phyloP scores from a whole-genome alignment of 1,140 invertebrate genomes.

The Chironomus striatipennis region DNA sequence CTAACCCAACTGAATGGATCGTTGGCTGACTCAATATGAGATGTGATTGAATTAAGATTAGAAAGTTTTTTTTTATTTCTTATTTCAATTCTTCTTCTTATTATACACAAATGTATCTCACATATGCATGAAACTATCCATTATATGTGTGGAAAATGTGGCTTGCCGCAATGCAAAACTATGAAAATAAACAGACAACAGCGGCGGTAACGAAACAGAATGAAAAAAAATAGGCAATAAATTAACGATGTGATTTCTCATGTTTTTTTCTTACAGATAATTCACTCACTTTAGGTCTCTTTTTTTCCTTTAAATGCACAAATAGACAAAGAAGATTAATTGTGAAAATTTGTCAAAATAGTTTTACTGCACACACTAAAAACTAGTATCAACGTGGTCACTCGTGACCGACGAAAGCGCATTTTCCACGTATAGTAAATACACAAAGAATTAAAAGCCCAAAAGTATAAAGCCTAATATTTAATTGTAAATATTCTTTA shows the following conservation, averaged over 20 bases:
- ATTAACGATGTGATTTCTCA: neutral
- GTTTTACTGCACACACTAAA: neutral
- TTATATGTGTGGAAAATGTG: neutral
- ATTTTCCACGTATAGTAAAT: no score
- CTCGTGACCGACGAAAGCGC: no score
- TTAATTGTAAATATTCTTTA: no score
- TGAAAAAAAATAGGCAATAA: neutral
- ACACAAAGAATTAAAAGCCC: no score
- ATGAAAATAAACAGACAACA: no score
- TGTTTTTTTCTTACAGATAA: no score
- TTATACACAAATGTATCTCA: slow-evolving; percentile 13
- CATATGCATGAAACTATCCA: slow-evolving; percentile 8
- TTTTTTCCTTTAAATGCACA: neutral
- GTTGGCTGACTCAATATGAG: slow-evolving; percentile 6
- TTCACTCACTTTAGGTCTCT: neutral
- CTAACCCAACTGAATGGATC: neutral
- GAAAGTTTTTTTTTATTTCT: neutral
- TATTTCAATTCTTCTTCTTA: no score
- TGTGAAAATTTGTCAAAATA: slow-evolving; percentile 14
- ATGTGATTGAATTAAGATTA: slow-evolving; percentile 9
- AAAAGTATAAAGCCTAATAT: no score
- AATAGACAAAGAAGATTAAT: neutral
- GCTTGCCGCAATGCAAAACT: no score
- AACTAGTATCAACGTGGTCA: no score
- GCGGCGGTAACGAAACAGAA: no score